phyloP scores from a whole-genome alignment of 2,888 invertebrate species.

The Polylopha cassiicola region DNA sequence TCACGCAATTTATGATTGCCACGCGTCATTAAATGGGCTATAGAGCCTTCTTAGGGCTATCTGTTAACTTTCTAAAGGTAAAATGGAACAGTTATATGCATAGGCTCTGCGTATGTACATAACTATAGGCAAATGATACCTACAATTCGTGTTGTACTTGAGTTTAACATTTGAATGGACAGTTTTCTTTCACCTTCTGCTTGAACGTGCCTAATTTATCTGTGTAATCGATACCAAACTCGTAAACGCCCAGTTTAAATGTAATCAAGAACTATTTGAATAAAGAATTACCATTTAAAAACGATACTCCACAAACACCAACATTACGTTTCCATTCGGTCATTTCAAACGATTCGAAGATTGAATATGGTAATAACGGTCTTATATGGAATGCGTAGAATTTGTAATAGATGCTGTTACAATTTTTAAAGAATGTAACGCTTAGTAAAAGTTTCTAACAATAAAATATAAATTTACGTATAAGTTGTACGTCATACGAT shows the following conservation, averaged over 20 bases:
- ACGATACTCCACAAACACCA: slow-evolving; percentile 7
- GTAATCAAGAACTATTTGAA: slow-evolving; percentile 29
- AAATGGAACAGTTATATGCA: not conserved
- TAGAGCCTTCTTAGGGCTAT: slow-evolving; percentile 19
- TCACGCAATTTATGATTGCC: slow-evolving; percentile 22
- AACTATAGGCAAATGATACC: too few relatives aligned
- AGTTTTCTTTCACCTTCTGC: slow-evolving; percentile 25
- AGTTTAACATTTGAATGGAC: slow-evolving; percentile 1
- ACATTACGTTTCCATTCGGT: slow-evolving; percentile 6
- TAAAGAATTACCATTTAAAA: slow-evolving; percentile 16
- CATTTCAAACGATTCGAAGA: slow-evolving; percentile 8
- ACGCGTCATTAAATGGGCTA: slow-evolving; percentile 23
- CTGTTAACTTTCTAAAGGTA: slow-evolving; percentile 23
- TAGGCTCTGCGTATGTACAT: slow-evolving; percentile 12
- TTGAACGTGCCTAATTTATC: slow-evolving; percentile 29
- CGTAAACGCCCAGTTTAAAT: slow-evolving; percentile 32
- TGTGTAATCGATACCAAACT: slow-evolving; percentile 31
- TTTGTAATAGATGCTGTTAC: not conserved
- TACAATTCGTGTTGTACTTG: too few relatives aligned
- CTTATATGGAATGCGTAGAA: slow-evolving; percentile 3
- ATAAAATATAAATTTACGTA: too few relatives aligned
- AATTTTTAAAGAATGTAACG: not conserved
- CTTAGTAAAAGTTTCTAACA: too few relatives aligned
- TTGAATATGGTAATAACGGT: not conserved
- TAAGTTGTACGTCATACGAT: too few relatives aligned